Evolutionary conservation across 2,888 invertebrate species (phyloP), one percentile per base, ranked within the genome.

Genomic region (Sepiola atlantica): DNA sequence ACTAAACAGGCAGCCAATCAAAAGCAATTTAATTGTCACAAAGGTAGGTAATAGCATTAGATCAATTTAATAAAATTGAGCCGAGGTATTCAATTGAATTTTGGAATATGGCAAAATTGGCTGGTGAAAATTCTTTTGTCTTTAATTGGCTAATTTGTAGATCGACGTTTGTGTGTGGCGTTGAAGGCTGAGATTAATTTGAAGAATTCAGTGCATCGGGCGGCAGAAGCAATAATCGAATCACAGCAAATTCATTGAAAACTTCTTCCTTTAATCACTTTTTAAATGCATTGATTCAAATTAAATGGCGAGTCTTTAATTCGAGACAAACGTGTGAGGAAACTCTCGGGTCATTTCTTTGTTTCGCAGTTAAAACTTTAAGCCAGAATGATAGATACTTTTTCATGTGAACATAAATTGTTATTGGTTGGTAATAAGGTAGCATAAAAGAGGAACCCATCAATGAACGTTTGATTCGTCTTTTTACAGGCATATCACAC

Each of bases 111-210:
- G 77, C 32, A 77, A n/a, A 32, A 77, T 77, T 77, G n/a, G n/a
- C 77, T 18, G 32, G 77, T 10, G 32, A n/a, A 77, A 77, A n/a
- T 14, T 77, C 77, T n/a, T 77, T 77, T 77, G 77, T 77, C 10
- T 77, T 77, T 77, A 77, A 77, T 77, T 77, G n/a, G 77, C 77
- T 32, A 77, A 77, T 77, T 77, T 77, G 21, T n/a, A n/a, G 77
- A 32, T 1, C 32, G 57, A 6, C 8, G 57, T 18, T n/a, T 32
- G 77, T 77, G n/a, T 32, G 10, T 14, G n/a, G n/a, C 12, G 57
- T 20, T 57, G 57, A 24, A 24, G 20, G 8, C 24, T 20, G n/a
- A 77, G n/a, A n/a, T 77, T n/a, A n/a, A 77, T 14, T 32, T 77
- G 14, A 16, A 1, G 16, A 45, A 45, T n/a, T 77, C 77, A 14